Conservation (phyloP, 2,797 vertebrate species). For the Acrossocheilus wenchowensis region DNA sequence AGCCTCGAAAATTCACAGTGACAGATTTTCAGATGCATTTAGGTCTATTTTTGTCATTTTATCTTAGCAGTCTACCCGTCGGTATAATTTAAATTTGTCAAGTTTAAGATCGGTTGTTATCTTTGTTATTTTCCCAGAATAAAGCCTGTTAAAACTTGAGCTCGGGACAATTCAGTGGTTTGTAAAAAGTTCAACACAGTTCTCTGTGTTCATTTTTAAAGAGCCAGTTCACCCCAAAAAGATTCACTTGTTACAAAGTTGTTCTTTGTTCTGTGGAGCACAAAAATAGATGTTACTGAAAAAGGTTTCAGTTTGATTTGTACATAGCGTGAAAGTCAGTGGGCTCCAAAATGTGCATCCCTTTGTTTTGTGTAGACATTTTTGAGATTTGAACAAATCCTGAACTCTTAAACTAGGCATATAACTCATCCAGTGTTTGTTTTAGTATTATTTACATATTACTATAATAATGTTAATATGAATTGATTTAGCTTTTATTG, state of each 20-base stretch:
- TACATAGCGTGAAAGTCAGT: background rate
- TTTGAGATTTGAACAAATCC: background rate
- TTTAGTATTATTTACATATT: background rate
- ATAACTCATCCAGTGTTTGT: background rate
- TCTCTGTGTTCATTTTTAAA: background rate
- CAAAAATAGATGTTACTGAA: background rate
- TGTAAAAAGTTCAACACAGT: background rate
- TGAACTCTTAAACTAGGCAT: background rate
- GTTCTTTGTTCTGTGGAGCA: background rate
- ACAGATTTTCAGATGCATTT: conserved; percentile 6
- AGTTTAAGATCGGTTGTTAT: background rate
- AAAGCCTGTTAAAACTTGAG: background rate
- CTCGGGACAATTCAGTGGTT: background rate
- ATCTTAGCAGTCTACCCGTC: background rate
- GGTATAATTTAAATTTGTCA: background rate
- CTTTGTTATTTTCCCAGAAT: background rate
- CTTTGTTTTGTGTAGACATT: background rate
- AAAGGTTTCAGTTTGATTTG: background rate
- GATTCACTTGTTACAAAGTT: background rate
- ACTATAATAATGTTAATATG: no score
- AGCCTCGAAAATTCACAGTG: background rate
- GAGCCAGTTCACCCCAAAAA: background rate
- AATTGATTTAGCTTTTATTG: no score
- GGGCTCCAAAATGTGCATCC: no score
- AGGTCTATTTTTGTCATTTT: background rate